Conservation (phyloP, 2,888 invertebrate genomes). For the Chloromyia formosa region DNA sequence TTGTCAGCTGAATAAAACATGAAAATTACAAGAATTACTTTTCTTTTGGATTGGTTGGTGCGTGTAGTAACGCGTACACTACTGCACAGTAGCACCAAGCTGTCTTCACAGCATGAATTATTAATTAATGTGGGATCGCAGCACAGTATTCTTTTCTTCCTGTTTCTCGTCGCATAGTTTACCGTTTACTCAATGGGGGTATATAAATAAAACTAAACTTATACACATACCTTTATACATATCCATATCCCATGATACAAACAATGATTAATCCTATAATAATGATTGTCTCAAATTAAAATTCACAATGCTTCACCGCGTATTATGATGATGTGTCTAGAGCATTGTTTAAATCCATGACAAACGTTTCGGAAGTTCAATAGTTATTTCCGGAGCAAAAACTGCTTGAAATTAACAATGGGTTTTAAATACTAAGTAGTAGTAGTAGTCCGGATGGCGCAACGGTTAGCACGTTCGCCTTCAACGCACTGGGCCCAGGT, state of each 20-base stretch:
- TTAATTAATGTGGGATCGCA: conserved; percentile 48
- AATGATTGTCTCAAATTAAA: conserved; percentile 12
- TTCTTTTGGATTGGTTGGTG: background rate
- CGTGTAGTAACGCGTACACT: conserved; percentile 13
- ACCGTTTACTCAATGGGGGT: conserved; percentile 7
- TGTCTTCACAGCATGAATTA: conserved; percentile 47
- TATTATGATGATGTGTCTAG: conserved; percentile 14
- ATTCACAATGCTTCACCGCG: conserved; percentile 13
- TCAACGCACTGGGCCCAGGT: too few species aligned
- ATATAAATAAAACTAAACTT: background rate
- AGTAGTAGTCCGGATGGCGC: too few species aligned
- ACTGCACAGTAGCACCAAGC: conserved; percentile 4
- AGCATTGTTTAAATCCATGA: conserved; percentile 5
- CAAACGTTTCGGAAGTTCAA: conserved; percentile 31
- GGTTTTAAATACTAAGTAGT: background rate
- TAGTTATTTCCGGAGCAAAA: conserved; percentile 23
- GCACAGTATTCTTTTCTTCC: conserved; percentile 6
- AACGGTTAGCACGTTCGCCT: too few species aligned
- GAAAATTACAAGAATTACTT: conserved; percentile 36
- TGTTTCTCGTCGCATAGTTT: background rate
- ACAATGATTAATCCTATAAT: conserved; percentile 26
- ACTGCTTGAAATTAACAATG: background rate
- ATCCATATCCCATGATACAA: conserved; percentile 8
- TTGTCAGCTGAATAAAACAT: conserved; percentile 7
- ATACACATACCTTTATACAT: background rate